Percentiles rank a stretch among this genome's conserved stretches.
phyloP scores from a whole-genome alignment of 2,888 invertebrate genomes.

The Copidosoma aretas region DNA sequence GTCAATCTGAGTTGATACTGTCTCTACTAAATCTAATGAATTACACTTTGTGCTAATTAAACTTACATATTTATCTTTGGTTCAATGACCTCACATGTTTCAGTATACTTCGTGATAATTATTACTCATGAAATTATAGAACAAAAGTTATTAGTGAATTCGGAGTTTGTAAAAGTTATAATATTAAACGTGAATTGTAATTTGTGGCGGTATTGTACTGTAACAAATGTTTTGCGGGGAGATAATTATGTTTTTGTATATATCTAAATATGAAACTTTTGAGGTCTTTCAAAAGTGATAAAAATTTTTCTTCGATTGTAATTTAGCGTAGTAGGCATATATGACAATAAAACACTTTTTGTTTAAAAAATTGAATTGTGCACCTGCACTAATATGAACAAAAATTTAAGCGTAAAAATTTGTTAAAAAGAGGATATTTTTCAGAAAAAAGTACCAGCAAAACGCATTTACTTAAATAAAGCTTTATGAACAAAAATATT shows the following conservation, averaged over 20 bases:
- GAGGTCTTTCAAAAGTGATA: constrained; percentile 28
- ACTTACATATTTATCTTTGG: too few species aligned
- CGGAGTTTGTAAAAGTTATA: neutral
- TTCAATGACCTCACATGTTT: too few species aligned
- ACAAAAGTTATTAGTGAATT: too few species aligned
- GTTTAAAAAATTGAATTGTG: neutral
- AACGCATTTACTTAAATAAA: constrained; percentile 52
- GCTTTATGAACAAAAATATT: constrained; percentile 53
- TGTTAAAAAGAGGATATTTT: constrained; percentile 22
- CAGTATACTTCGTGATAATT: too few species aligned
- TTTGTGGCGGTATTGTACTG: constrained; percentile 22
- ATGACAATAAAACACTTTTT: constrained; percentile 24
- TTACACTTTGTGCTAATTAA: neutral
- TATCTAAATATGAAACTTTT: constrained; percentile 15
- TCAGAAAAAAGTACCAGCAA: constrained; percentile 38
- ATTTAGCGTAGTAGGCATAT: constrained; percentile 25
- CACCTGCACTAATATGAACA: constrained; percentile 10
- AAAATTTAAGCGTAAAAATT: constrained; percentile 3
- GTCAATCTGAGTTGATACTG: too few species aligned
- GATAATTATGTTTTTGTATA: constrained; percentile 14
- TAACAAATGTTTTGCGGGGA: constrained; percentile 19
- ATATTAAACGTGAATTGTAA: constrained; percentile 22
- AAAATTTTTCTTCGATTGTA: constrained; percentile 11
- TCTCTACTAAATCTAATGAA: constrained; percentile 13
- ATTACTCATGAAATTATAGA: too few species aligned